These are phyloP conservation scores for Callopanchax toddi DNA, from an alignment of 2,113 vertebrate species.

Conservation along the genomic window DNA sequence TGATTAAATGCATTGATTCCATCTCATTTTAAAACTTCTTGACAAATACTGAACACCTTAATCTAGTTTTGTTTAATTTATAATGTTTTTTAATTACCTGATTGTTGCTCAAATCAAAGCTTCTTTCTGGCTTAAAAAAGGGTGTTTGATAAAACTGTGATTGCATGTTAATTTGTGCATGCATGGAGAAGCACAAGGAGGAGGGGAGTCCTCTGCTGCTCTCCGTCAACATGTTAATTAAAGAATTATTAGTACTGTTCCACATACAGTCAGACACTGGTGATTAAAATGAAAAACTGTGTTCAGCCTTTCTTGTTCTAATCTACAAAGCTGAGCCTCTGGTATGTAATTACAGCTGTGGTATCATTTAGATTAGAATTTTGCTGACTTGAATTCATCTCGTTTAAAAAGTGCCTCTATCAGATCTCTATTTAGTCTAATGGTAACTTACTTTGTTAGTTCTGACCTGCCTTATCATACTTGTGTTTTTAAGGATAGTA, in stretches of 20 bases:
- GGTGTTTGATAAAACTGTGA: background rate
- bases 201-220: conserved; percentile 55
- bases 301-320: conserved; percentile 61
- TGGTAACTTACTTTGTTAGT: conserved; percentile 5
- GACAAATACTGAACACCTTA: background rate
- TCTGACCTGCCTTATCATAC: background rate
- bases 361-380: conserved; percentile 62
- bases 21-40: background rate
- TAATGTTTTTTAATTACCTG: background rate
- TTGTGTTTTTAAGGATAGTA: background rate
- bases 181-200: conserved; percentile 10
- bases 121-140: background rate
- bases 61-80: conserved; percentile 24
- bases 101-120: conserved; percentile 22
- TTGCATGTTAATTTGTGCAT: conserved; percentile 1
- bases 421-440: conserved; percentile 26
- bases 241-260: conserved; percentile 76
- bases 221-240: conserved; percentile 80
- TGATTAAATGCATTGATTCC: conserved; percentile 5
- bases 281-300: conserved; percentile 75
- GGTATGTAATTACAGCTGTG: conserved; percentile 71
- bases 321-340: conserved; percentile 56
- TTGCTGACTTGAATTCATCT: conserved; percentile 51
- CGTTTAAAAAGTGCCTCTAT: conserved; percentile 26
- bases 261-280: conserved; percentile 54